Base-by-base conservation (phyloP, 2,113 vertebrate species). In the Todiramphus chloris region DNA sequence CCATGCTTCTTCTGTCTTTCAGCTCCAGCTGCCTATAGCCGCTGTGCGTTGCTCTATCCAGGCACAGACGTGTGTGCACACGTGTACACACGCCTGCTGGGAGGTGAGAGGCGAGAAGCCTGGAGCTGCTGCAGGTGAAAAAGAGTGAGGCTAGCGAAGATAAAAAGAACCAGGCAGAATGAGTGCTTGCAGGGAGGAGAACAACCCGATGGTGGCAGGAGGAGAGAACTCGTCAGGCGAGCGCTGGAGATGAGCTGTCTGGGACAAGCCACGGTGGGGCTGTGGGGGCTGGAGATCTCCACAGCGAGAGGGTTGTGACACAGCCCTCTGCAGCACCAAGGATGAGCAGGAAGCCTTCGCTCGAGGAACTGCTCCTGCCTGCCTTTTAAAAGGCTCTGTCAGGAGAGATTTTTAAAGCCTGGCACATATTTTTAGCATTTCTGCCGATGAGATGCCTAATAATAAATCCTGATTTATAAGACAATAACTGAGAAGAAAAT, bases 381-480 rank as follows among this genome's bases (percentile, higher is more conserved):
- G 62, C 44, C 59, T 90, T 78, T 68, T 80, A 69, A 66, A 69
- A 87, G 44, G 17, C 21, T 69, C 53, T 41, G 44, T 44, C 28
- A 96, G 81, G 84, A 89, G 51, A 19, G 15, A 9, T 48, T 95
- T 83, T 91, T 46, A 90, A 96, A 96, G 19, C 30, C 48, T 68
- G 33, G 35, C 16, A 83, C 24, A 31, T 90, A 88, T 79, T 89
- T 95, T 90, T 89, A 73, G 39, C 37, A 53, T 84, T 94, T 89
- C 78, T 81, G 43, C 78, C 59, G 72, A 77, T 78, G 74, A 59
- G 44, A 46, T 76, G 39, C 51, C 46, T 80, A 83, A 80, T 63
- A 94, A 81, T 75, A 97, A 93, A 85, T 87, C 85, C 79, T 90
- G 78, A 84, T 97, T 96, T 97, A 96, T 92, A 93, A 77, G 90